phyloP scores from a whole-genome alignment of 1,140 invertebrate genomes.

The Drosophila albomicans region DNA sequence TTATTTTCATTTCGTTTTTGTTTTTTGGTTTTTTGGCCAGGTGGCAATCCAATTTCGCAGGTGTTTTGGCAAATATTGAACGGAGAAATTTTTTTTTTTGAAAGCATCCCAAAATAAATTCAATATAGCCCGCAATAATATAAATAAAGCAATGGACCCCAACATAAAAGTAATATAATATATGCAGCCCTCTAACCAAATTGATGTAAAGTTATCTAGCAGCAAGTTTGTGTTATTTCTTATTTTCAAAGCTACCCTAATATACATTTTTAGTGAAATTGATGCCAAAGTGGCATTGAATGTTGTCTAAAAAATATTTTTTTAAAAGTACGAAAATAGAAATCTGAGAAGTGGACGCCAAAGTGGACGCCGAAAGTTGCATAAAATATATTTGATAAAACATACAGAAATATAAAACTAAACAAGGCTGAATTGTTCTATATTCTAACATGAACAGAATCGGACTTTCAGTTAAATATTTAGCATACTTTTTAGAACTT shows the following conservation, averaged over 20 bases:
- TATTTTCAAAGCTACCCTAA: neutral
- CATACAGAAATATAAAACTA: too few species aligned
- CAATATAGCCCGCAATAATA: conserved; percentile 35
- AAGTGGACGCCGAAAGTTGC: neutral
- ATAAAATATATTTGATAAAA: too few species aligned
- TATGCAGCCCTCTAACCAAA: neutral
- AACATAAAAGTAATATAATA: conserved; percentile 9
- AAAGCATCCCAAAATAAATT: conserved; percentile 13
- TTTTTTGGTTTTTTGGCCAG: conserved; percentile 20
- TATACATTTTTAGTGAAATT: too few species aligned
- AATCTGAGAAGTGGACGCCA: too few species aligned
- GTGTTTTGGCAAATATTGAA: conserved; percentile 53
- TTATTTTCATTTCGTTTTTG: neutral
- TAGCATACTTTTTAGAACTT: too few species aligned
- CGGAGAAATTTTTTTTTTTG: conserved; percentile 19
- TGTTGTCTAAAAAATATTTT: too few species aligned
- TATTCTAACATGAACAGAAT: too few species aligned
- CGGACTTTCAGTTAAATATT: too few species aligned
- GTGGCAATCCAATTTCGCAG: conserved; percentile 54
- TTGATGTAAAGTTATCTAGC: neutral
- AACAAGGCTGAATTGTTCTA: too few species aligned
- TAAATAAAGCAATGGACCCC: conserved; percentile 8
- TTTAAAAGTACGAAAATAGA: too few species aligned
- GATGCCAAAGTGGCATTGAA: neutral
- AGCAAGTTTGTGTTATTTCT: neutral